Percentiles rank a stretch among this genome's conserved stretches.
phyloP scores from a whole-genome alignment of 2,797 vertebrate species.

The Falco biarmicus region DNA sequence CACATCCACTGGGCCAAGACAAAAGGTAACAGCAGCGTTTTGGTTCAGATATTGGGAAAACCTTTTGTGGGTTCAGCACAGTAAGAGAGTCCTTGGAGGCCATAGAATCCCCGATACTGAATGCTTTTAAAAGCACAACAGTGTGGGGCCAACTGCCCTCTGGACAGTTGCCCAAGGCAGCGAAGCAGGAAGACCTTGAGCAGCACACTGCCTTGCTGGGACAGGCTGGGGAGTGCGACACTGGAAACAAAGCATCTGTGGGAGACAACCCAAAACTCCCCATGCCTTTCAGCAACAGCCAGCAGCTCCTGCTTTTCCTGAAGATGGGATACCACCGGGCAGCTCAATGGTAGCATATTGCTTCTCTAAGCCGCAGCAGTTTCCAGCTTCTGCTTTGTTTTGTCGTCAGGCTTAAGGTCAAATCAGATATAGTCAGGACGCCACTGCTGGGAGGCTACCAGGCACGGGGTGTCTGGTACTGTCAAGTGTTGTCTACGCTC shows the following conservation, averaged over 20 bases:
- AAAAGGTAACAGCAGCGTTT: neutral
- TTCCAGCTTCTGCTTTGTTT: neutral
- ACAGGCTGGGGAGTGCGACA: neutral
- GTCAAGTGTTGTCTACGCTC: fast-evolving
- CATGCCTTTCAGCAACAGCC: neutral
- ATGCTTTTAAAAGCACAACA: neutral
- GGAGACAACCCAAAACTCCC: neutral
- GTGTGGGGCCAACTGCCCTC: neutral
- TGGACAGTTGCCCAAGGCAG: neutral
- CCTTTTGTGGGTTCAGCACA: neutral
- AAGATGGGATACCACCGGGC: neutral
- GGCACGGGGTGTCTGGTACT: neutral
- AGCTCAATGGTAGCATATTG: neutral
- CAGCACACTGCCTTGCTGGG: neutral
- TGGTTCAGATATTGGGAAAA: neutral
- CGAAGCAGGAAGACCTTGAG: neutral
- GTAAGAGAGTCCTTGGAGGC: neutral
- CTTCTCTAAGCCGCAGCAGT: neutral
- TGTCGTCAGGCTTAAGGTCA: neutral
- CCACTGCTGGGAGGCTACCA: neutral
- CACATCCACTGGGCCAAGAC: neutral
- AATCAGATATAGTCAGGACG: neutral
- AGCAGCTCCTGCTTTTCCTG: neutral
- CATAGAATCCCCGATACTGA: neutral
- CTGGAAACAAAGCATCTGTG: neutral